These are phyloP conservation scores for Hystrix cristata DNA, from an alignment of 2,113 vertebrate species.

Conservation along the genomic window DNA sequence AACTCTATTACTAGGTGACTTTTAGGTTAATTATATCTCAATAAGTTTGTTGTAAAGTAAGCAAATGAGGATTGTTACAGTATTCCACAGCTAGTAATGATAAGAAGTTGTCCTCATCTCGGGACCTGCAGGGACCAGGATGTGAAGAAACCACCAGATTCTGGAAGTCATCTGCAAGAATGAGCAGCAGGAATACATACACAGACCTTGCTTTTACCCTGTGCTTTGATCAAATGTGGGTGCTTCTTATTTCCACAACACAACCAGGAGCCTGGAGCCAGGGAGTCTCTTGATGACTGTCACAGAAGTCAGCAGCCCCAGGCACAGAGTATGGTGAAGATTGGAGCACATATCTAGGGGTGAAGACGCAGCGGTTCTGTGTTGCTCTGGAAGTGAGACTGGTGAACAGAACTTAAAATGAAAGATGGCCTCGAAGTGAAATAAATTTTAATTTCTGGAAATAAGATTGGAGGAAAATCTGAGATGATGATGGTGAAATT, in stretches of 20 bases:
- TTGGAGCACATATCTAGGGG: neutral
- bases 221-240: neutral
- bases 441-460: constrained; percentile 35
- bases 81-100: neutral
- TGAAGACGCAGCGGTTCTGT: neutral
- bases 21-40: neutral
- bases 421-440: neutral
- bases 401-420: neutral
- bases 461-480: neutral
- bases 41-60: neutral
- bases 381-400: neutral
- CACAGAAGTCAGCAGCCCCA: neutral
- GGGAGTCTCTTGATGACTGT: neutral
- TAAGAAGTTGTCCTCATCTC: neutral
- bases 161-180: neutral
- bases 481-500: neutral
- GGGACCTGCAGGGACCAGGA: neutral
- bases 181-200: neutral
- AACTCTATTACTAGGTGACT: neutral
- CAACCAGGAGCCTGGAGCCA: neutral
- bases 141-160: neutral
- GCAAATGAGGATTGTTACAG: neutral
- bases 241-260: constrained; percentile 15
- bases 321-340: neutral
- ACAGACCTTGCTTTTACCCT: neutral